These are phyloP conservation scores for Nyctalus aviator DNA, from an alignment of 2,797 vertebrate species.

Conservation along the genomic window DNA sequence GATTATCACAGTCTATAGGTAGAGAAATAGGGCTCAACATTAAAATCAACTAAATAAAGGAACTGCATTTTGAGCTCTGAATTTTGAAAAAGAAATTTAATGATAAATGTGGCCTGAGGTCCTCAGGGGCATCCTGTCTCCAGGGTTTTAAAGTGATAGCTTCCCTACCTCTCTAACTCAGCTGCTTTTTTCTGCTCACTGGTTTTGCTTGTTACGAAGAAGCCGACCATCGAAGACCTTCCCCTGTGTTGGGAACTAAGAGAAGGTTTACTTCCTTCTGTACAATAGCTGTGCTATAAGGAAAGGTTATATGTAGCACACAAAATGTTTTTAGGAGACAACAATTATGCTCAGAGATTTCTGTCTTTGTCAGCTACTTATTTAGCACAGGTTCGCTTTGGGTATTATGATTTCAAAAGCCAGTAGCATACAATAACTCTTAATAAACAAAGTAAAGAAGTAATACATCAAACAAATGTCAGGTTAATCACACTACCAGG, in stretches of 20 bases:
- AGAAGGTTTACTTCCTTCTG: not conserved
- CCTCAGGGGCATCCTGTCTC: not conserved
- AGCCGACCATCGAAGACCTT: conserved; percentile 32
- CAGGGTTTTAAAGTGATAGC: not conserved
- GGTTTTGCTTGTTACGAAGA: conserved; percentile 47
- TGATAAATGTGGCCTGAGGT: not conserved
- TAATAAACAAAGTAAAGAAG: conserved; percentile 16
- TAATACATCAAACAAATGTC: not conserved
- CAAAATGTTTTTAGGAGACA: not conserved
- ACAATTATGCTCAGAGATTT: not conserved
- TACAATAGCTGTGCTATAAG: not conserved
- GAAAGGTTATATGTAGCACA: not conserved
- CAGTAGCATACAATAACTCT: not conserved
- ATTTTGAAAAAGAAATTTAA: conserved; percentile 52
- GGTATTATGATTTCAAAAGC: not conserved
- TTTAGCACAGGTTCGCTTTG: not conserved
- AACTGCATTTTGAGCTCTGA: conserved; percentile 5
- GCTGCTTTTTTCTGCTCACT: not conserved
- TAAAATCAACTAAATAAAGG: conserved; percentile 8
- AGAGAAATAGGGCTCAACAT: not conserved
- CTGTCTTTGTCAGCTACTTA: not conserved
- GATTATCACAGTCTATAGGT: not conserved
- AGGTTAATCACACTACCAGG: not conserved
- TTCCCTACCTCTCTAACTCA: not conserved
- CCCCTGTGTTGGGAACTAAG: not conserved